Evolutionary conservation across 2,797 vertebrate genomes (phyloP).

Genomic region (Xerus rutilus): DNA sequence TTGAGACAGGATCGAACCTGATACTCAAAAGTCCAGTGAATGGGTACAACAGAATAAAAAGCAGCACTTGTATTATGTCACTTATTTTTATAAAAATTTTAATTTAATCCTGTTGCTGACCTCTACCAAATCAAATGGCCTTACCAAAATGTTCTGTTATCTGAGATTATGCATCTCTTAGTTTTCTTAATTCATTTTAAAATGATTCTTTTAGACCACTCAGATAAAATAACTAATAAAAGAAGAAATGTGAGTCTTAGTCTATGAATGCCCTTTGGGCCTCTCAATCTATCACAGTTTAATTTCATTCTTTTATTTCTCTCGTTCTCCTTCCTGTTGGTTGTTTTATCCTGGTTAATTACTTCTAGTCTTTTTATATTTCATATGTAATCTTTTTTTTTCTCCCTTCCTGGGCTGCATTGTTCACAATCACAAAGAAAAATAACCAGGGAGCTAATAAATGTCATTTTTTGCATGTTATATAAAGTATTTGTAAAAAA

Average conservation of each 20-base stretch:
- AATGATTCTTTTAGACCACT: neutral
- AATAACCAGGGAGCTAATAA: slow-evolving; percentile 75
- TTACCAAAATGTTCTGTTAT: neutral
- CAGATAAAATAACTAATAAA: slow-evolving; percentile 66
- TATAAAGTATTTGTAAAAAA: slow-evolving; percentile 80
- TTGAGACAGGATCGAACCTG: neutral
- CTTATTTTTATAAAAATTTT: neutral
- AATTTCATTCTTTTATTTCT: slow-evolving; percentile 64
- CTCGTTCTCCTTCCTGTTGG: slow-evolving; percentile 35
- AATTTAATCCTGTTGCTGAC: neutral
- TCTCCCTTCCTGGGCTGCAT: slow-evolving; percentile 38
- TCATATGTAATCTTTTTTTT: slow-evolving; percentile 66
- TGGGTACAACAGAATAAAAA: neutral
- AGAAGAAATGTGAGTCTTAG: neutral
- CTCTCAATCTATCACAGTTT: slow-evolving; percentile 53
- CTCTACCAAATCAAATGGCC: neutral
- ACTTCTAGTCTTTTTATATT: slow-evolving; percentile 69
- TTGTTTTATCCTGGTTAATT: slow-evolving; percentile 66
- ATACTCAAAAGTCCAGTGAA: neutral
- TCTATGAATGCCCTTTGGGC: neutral
- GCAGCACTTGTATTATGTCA: neutral
- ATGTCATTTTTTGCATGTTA: slow-evolving; percentile 75
- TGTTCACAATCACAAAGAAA: slow-evolving; percentile 73
- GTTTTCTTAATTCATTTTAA: slow-evolving; percentile 49
- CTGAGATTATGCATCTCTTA: neutral